Base-by-base conservation (phyloP, 2,888 invertebrate genomes). In the Chirona hameri region DNA sequence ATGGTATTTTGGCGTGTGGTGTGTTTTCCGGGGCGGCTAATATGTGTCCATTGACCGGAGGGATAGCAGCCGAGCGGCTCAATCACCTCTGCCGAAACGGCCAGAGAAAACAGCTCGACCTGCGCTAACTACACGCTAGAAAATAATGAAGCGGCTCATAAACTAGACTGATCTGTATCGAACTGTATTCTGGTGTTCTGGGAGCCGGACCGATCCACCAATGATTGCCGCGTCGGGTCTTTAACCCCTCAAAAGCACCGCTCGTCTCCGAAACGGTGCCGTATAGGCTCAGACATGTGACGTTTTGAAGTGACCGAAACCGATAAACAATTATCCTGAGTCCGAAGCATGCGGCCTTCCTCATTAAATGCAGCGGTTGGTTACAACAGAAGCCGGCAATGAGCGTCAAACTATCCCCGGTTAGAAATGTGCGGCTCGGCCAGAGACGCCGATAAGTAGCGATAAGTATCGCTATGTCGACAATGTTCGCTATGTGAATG, bases 91-190 rank as follows among this genome's bases (percentile, higher is more conserved):
- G 29, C 18, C 69, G 69, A 69, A 27, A 31, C 29, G 4, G 18
- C 29, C 69, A 5, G 69, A 31, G 69, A 69, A 31, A 69, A 31
- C 29, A 29, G 9, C 10, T 29, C 69, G 29, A 14, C 1, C 14
- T 9, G 21, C 69, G 15, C 69, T 31, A 31, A 18, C 69, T 31
- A 31, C 69, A 69, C 69, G 69, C 15, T 69, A 31, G 69, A 69
- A 69, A 69, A 69, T 69, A 69, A 69, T 69, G 69, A 69, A 31
- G 15, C 69, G 18, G n/a, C 69, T 69, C 29, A 29, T 69, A 69
- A 29, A 10, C 29, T 15, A 15, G 29, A 31, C 69, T 31, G 69
- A 69, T 69, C 69, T 69, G 31, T 69, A 69, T 69, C 69, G 69
- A 7, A 14, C 29, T 10, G 31, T 52, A 18, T 14, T 31, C 14